A percentile compares a stretch with the other conserved stretches of the same genome.
Conservation (phyloP, 2,113 vertebrate genomes). For the Festucalex cinctus region DNA sequence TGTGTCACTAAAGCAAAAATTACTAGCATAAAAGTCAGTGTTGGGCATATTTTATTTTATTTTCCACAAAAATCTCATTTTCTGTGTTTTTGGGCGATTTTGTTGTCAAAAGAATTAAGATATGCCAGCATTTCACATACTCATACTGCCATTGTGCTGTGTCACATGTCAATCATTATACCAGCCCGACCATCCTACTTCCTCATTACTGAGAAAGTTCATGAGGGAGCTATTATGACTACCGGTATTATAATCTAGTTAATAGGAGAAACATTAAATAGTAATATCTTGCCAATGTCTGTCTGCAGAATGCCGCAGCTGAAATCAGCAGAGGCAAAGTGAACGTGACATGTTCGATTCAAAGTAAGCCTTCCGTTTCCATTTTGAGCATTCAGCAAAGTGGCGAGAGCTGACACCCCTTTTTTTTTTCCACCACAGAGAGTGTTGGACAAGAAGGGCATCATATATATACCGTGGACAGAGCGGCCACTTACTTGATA, state of each 20-base stretch:
- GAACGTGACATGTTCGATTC: neutral
- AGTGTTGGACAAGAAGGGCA: rapidly evolving
- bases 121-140: no score
- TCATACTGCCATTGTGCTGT: no score
- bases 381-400: neutral
- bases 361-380: conserved; percentile 22
- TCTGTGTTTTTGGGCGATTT: no score
- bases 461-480: conserved; percentile 26
- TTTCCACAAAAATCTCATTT: no score
- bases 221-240: no score
- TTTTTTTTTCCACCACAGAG: conserved; percentile 18
- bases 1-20: no score
- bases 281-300: neutral
- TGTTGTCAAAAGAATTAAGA: no score
- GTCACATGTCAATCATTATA: no score
- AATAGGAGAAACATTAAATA: neutral
- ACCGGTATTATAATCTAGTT: neutral
- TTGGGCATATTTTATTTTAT: no score
- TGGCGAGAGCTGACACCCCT: neutral
- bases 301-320: conserved; percentile 11
- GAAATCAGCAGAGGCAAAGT: neutral
- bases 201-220: no score
- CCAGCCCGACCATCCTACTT: no score
- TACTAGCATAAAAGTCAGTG: no score
- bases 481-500: conserved; percentile 4